A percentile compares a stretch with the other conserved stretches of the same genome.
Evolutionary conservation across 2,113 vertebrate species (phyloP).

Genomic region (Motacilla tschutschensis): DNA sequence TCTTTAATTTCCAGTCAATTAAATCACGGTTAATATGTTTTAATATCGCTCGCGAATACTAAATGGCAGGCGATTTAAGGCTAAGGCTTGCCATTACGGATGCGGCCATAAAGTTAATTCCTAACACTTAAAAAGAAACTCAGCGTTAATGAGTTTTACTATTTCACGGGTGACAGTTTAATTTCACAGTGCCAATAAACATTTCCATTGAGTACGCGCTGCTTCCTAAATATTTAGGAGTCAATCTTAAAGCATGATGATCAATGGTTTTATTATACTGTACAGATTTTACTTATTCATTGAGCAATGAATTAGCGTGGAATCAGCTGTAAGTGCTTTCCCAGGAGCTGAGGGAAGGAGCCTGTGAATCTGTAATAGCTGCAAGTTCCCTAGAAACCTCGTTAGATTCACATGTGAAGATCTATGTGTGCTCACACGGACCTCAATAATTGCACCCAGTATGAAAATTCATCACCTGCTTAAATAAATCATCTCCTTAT

Average conservation of each 20-base stretch:
- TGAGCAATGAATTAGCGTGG: slow-evolving; percentile 50
- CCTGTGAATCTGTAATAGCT: slow-evolving; percentile 19
- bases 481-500: slow-evolving; percentile 20
- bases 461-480: slow-evolving; percentile 21
- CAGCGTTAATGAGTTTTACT: slow-evolving; percentile 67
- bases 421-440: fast-evolving
- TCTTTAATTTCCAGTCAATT: slow-evolving; percentile 14
- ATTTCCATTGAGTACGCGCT: slow-evolving; percentile 36
- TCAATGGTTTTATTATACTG: slow-evolving; percentile 53
- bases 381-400: slow-evolving; percentile 19
- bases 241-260: slow-evolving; percentile 48
- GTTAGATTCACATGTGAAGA: background rate
- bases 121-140: slow-evolving; percentile 66
- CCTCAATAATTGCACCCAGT: background rate
- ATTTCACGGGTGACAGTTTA: slow-evolving; percentile 69
- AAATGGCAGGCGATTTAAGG: slow-evolving; percentile 48
- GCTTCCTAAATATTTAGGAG: slow-evolving; percentile 67
- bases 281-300: slow-evolving; percentile 57
- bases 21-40: slow-evolving; percentile 56
- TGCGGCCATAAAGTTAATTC: slow-evolving; percentile 59
- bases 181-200: slow-evolving; percentile 64
- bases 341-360: slow-evolving; percentile 20
- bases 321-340: slow-evolving; percentile 33
- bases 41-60: slow-evolving; percentile 39
- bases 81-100: slow-evolving; percentile 27